Conservation (phyloP, 2,888 invertebrate genomes). For the Leistus spinibarbis region DNA sequence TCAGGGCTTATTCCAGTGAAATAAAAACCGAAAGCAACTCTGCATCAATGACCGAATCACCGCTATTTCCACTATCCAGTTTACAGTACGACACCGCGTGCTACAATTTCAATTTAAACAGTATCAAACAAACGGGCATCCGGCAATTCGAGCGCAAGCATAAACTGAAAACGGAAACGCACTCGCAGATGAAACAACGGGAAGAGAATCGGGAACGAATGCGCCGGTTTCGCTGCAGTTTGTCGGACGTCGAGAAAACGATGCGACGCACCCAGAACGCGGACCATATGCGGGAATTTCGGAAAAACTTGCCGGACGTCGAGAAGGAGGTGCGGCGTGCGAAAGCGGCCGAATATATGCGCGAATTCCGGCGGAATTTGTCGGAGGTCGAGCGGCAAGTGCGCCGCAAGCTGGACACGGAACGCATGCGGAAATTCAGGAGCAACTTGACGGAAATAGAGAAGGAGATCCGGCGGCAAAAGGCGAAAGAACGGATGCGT, state of each 20-base stretch:
- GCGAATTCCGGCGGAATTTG: conserved; percentile 32
- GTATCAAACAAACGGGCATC: conserved; percentile 9
- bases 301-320: conserved; percentile 28
- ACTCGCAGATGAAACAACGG: conserved; percentile 21
- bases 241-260: conserved; percentile 28
- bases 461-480: conserved; percentile 27
- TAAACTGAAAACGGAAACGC: conserved; percentile 18
- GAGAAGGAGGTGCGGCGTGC: conserved; percentile 26
- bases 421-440: conserved; percentile 33
- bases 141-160: conserved; percentile 1
- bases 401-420: conserved; percentile 28
- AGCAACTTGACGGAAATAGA: conserved; percentile 26
- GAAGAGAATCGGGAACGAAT: conserved; percentile 35
- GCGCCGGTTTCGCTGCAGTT: conserved; percentile 24
- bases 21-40: conserved; percentile 27
- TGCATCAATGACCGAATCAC: conserved; percentile 3
- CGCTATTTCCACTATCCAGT: conserved; percentile 21
- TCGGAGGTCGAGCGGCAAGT: conserved; percentile 28
- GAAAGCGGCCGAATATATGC: conserved; percentile 34
- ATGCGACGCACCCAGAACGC: conserved; percentile 30
- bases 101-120: conserved; percentile 20
- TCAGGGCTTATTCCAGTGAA: conserved; percentile 16
- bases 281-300: conserved; percentile 34
- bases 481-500: conserved; percentile 36
- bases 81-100: conserved; percentile 19